Percentiles rank a stretch among this genome's conserved stretches.
Evolutionary conservation across 1,140 invertebrate genomes (phyloP).

Genomic region (Drosophila sproati): DNA sequence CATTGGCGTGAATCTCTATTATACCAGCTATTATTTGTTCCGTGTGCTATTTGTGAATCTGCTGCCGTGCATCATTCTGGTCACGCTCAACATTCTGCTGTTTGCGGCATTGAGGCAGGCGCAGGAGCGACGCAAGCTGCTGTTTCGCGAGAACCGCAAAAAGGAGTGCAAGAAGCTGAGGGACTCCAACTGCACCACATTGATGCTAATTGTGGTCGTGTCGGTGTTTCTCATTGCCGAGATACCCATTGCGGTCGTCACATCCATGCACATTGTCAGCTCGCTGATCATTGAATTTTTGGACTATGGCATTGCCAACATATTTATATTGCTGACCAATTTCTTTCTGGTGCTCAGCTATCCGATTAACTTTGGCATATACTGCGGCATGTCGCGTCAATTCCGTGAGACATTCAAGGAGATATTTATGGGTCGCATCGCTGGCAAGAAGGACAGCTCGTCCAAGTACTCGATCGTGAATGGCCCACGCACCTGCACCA

Average conservation of each 20-base stretch:
- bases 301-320: constrained; percentile 92
- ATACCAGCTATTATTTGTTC: constrained; percentile 92
- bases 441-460: constrained; percentile 88
- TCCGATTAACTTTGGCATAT: constrained; percentile 97
- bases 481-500: constrained; percentile 91
- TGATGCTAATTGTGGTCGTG: constrained; percentile 98
- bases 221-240: constrained; percentile 96
- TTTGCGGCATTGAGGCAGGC: constrained; percentile 93
- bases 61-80: constrained; percentile 94
- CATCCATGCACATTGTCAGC: constrained; percentile 93
- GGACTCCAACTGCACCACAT: constrained; percentile 95
- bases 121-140: constrained; percentile 90
- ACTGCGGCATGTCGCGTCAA: constrained; percentile 97
- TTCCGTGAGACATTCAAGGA: constrained; percentile 97
- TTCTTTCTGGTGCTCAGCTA: constrained; percentile 96
- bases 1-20: constrained; percentile 90
- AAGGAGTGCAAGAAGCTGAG: constrained; percentile 92
- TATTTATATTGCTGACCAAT: constrained; percentile 94
- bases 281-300: constrained; percentile 89
- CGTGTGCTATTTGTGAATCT: constrained; percentile 96
- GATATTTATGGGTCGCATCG: constrained; percentile 90
- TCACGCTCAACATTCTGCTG: constrained; percentile 94
- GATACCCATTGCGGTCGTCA: constrained; percentile 95
- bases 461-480: constrained; percentile 92
- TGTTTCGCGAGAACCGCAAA: constrained; percentile 94